A percentile compares a stretch with the other conserved stretches of the same genome.
Evolutionary conservation across 2,113 vertebrate genomes (phyloP).

Genomic region (Lepidothrix coronata): DNA sequence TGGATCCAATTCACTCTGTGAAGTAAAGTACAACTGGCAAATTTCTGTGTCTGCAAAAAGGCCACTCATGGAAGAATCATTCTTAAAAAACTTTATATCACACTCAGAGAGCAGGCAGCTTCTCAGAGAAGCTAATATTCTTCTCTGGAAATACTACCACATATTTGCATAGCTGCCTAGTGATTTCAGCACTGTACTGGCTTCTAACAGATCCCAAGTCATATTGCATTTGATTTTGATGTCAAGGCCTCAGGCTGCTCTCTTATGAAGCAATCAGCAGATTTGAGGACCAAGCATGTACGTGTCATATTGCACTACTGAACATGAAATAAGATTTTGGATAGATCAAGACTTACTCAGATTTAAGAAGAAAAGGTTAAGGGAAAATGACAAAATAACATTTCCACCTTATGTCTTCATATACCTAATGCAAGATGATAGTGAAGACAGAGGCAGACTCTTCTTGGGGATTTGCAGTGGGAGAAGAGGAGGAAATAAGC

Average conservation of each 20-base stretch:
- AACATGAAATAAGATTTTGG: background rate
- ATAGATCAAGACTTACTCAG: background rate
- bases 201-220: background rate
- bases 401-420: background rate
- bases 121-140: background rate
- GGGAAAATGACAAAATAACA: background rate
- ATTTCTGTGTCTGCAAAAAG: background rate
- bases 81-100: background rate
- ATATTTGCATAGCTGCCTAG: background rate
- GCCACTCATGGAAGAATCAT: background rate
- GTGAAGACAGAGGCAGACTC: background rate
- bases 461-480: background rate
- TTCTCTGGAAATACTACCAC: background rate
- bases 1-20: fast-evolving
- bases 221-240: background rate
- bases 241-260: background rate
- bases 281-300: background rate
- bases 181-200: background rate
- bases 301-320: background rate
- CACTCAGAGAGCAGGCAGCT: background rate
- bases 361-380: background rate
- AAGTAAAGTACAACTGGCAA: background rate
- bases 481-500: background rate
- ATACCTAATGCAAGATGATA: background rate
- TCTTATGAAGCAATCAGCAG: background rate